A percentile compares a stretch with the other conserved stretches of the same genome.
Conservation (phyloP, 64 coral and sea anemone genomes). For the Montipora capricornis region DNA sequence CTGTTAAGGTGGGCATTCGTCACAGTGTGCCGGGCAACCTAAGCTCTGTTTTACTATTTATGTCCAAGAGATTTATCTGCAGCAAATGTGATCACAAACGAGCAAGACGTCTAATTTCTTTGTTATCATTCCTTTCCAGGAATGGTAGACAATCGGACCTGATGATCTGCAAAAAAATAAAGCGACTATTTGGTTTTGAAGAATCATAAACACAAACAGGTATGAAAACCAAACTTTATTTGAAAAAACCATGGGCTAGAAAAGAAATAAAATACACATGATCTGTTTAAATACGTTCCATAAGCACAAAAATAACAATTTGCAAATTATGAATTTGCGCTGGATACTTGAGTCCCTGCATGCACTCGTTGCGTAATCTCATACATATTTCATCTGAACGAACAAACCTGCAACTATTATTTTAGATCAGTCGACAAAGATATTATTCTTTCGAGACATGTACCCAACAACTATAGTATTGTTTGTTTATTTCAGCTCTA, state of each 20-base stretch:
- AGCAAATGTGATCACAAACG: not conserved
- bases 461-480: not conserved
- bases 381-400: not conserved
- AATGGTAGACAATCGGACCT: not conserved
- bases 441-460: not conserved
- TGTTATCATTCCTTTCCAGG: not conserved
- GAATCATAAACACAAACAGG: not conserved
- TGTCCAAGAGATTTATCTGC: not conserved
- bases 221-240: not conserved
- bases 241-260: not conserved
- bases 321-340: not conserved
- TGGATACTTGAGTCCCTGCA: not conserved
- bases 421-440: not conserved
- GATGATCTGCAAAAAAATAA: not conserved
- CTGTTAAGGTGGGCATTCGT: too few relatives aligned
- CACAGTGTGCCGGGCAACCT: too few relatives aligned
- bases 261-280: not conserved
- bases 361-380: not conserved
- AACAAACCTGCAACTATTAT: not conserved
- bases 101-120: not conserved
- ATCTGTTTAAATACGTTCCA: not conserved
- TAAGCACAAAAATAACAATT: not conserved
- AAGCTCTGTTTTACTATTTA: too few relatives aligned
- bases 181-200: not conserved
- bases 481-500: not conserved